Evolutionary conservation across 2,113 vertebrate genomes (phyloP), one percentile per base, ranked within the genome.

Genomic region (Callorhinus ursinus): DNA sequence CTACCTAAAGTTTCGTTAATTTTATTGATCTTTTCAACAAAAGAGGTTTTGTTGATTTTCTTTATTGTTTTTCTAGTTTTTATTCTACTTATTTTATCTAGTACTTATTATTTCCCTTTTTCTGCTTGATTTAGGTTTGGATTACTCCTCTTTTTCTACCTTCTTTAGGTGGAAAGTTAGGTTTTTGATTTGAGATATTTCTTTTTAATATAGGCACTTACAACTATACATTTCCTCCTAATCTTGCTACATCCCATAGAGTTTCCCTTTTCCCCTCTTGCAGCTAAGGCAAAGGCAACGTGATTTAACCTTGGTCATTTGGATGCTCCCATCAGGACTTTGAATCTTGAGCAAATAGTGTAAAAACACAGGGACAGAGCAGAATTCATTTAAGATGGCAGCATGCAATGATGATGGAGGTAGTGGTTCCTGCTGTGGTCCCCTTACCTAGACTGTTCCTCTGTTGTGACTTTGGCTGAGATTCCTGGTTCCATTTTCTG

Each of bases 401-500:
- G 22, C 21, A 81, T 80, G 46, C 36, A 69, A 22, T 59, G 26
- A 14, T 72, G 61, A 88, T 42, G 61, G 63, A 87, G 63, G 28
- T 14, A 42, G 90, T 33, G 71, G 36, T 79, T 84, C 53, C 63
- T 36, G 59, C 33, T 46, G 18, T 53, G 22, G 46, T 61, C 24
- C 46, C 61, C 76, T 65, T 69, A 65, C 28, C 15, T 79, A 59
- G 63, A 89, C 24, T 19, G 39, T 31, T 74, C 57, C 28, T 79
- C 7, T 88, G 24, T 22, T 57, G 31, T 91, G 83, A 53, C 74
- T 49, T 59, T 57, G 59, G 31, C 57, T 77, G 31, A 79, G 26
- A 61, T 33, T 53, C 42, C n/a, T 55, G 28, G 31, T 84, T 90
- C 61, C 88, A 57, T 77, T 96, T 96, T 84, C 79, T 86, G 63